Base-by-base conservation (phyloP, 92 coral and sea anemone species). In the Actinostola sp. region DNA sequence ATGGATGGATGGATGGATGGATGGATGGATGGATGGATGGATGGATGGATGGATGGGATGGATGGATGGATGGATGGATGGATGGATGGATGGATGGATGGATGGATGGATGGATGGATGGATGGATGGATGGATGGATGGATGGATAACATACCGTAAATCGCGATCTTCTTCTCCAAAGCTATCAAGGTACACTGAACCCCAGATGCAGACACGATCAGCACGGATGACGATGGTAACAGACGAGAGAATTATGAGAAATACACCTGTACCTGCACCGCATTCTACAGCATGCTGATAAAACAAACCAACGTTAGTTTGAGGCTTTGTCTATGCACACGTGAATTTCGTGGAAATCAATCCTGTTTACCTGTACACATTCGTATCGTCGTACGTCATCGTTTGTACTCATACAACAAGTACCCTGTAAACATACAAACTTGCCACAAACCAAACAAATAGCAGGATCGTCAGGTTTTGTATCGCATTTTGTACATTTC, bases 151-250 rank as follows among this genome's bases (percentile, higher is more conserved):
- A 31, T 32, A 94, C 98, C 92, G 91, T 55, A 94, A 61, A 62
- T 94, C 98, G 58, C 96, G 79, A 84, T 94, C 98, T 72, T 94
- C 98, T 70, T 94, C 98, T 41, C 98, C 98, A 86, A 94, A 94
- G 55, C 96, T 87, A 64, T 94, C 98, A 36, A 94, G 92, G 81
- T 94, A 94, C 57, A 94, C 97, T 8, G 98, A 94, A 50, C 98
- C 98, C 98, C 98, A 94, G 61, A 90, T 75, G 66, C 98, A 91
- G 39, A 92, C 88, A 17, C 96, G 92, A 24, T 94, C 94, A 1
- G 91, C 97, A 45, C 98, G 92, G 70, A 94, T 80, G n/a, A 94
- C 71, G 71, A 94, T 88, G 46, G 89, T 73, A 54, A 89, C 77
- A 26, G 98, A 94, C 5, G 98, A 94, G 29, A 94, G 89, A 31